phyloP scores from a whole-genome alignment of 2,797 vertebrate species.

The Argya squamiceps region DNA sequence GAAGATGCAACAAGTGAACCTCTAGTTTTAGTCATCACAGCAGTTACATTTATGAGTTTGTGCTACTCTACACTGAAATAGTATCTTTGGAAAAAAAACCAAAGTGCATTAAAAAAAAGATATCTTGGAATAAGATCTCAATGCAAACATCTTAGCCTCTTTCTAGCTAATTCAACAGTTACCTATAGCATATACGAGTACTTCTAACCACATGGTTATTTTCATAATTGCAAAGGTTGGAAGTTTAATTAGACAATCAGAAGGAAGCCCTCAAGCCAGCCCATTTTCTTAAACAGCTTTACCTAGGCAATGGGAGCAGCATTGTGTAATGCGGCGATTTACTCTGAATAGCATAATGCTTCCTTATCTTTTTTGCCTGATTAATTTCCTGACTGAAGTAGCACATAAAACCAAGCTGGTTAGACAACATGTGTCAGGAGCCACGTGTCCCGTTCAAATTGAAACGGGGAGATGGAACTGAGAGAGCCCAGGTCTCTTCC shows the following conservation, averaged over 20 bases:
- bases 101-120: not conserved
- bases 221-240: constrained; percentile 72
- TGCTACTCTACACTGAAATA: not conserved
- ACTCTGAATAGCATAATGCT: constrained; percentile 63
- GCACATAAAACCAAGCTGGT: constrained; percentile 64
- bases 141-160: constrained; percentile 16
- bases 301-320: constrained; percentile 62
- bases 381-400: constrained; percentile 71
- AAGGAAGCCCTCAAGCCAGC: constrained; percentile 68
- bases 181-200: constrained; percentile 49
- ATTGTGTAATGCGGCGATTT: constrained; percentile 58
- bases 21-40: not conserved
- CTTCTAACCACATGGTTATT: constrained; percentile 66
- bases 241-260: constrained; percentile 73
- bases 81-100: not conserved
- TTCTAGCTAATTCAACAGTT: constrained; percentile 47
- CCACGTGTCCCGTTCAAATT: constrained; percentile 40
- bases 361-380: constrained; percentile 66
- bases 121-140: constrained; percentile 14
- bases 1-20: not conserved
- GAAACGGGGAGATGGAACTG: not conserved
- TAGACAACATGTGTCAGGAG: constrained; percentile 63
- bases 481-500: not conserved
- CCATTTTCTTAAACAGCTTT: constrained; percentile 67
- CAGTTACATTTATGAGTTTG: not conserved